These are phyloP conservation scores for Tetanocera ferruginea DNA, from an alignment of 2,888 invertebrate genomes.

Conservation along the genomic window DNA sequence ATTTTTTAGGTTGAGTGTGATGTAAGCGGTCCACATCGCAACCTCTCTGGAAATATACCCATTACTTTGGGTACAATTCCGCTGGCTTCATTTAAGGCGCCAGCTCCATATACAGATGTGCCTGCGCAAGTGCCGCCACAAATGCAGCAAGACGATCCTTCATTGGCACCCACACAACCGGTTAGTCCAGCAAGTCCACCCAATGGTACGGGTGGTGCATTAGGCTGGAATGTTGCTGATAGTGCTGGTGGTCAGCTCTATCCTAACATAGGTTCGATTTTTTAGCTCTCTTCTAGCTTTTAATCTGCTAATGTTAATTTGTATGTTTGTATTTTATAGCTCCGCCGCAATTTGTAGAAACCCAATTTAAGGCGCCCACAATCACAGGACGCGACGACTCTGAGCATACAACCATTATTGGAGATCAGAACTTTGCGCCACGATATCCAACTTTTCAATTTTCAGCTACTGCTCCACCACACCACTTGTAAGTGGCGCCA, in stretches of 20 bases:
- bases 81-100: conserved; percentile 72
- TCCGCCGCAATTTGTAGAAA: conserved; percentile 77
- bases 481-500: conserved; percentile 53
- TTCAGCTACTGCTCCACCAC: conserved; percentile 72
- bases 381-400: conserved; percentile 77
- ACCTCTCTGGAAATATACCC: conserved; percentile 76
- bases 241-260: conserved; percentile 68
- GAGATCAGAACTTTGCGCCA: conserved; percentile 73
- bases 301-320: neutral
- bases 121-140: conserved; percentile 58
- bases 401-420: conserved; percentile 72
- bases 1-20: conserved; percentile 73
- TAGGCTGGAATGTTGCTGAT: conserved; percentile 69
- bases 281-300: neutral
- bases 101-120: conserved; percentile 66
- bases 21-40: conserved; percentile 77
- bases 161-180: conserved; percentile 69
- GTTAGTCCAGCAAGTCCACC: conserved; percentile 68
- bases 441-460: conserved; percentile 75
- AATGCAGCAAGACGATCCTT: conserved; percentile 60
- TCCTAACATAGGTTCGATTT: conserved; percentile 73
- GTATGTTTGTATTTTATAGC: conserved; percentile 68
- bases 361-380: conserved; percentile 74
- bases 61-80: conserved; percentile 84
- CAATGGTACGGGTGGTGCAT: conserved; percentile 67